A percentile compares a stretch with the other conserved stretches of the same genome.
These are phyloP conservation scores for Luperina nickerlii DNA, from an alignment of 2,888 invertebrate genomes.

Conservation along the genomic window DNA sequence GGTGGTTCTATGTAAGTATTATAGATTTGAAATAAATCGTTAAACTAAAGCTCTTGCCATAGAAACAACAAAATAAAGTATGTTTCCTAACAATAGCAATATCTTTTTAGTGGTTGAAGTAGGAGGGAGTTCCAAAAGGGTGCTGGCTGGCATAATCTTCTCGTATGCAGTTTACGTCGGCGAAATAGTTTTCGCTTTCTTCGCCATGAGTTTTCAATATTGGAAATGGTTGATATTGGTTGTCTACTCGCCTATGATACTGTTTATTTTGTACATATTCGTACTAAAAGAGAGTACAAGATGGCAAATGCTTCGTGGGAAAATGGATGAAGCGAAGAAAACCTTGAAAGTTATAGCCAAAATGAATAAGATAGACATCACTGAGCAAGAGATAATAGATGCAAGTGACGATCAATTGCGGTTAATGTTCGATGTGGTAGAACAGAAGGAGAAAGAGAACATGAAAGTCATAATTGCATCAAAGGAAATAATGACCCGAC, in stretches of 20 bases:
- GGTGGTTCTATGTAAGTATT: conserved; percentile 80
- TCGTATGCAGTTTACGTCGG: conserved; percentile 82
- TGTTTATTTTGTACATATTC: conserved; percentile 75
- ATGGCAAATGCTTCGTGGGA: conserved; percentile 83
- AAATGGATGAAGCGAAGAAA: conserved; percentile 75
- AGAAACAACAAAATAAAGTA: neutral
- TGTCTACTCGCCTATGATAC: conserved; percentile 77
- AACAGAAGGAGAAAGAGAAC: conserved; percentile 78
- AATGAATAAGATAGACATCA: conserved; percentile 77
- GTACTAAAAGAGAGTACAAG: conserved; percentile 80
- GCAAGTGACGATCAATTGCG: conserved; percentile 76
- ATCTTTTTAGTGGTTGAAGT: conserved; percentile 83
- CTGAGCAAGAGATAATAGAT: conserved; percentile 75
- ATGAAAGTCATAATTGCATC: conserved; percentile 79
- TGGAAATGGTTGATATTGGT: conserved; percentile 81
- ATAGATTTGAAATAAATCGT: neutral
- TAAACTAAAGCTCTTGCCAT: no score
- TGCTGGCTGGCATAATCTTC: conserved; percentile 80
- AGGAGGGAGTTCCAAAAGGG: conserved; percentile 82
- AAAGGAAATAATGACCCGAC: conserved; percentile 79
- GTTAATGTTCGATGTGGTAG: conserved; percentile 75
- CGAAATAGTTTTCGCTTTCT: conserved; percentile 80
- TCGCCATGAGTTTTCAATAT: conserved; percentile 79
- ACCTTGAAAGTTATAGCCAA: conserved; percentile 75
- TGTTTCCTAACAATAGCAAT: neutral